Percentiles rank a stretch among this genome's conserved stretches.
phyloP scores from a whole-genome alignment of 2,113 vertebrate species.

The Deroptyus accipitrinus region DNA sequence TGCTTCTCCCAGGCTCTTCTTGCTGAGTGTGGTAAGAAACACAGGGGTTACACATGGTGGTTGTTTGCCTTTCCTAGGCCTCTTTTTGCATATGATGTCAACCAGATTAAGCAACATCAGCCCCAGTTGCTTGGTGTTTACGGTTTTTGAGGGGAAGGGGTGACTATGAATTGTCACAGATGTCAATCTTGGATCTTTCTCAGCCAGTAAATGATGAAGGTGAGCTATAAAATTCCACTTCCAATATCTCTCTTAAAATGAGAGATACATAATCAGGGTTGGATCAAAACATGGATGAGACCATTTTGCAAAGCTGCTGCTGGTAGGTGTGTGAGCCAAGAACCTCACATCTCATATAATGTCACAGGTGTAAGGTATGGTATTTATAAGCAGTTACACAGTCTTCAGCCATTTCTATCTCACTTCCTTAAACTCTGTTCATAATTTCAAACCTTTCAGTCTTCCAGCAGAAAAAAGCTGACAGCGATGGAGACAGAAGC shows the following conservation, averaged over 20 bases:
- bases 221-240: neutral
- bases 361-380: no score
- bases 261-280: neutral
- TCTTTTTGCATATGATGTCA: neutral
- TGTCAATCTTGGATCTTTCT: neutral
- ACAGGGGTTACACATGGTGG: accelerated
- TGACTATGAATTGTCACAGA: neutral
- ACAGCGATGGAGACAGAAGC: neutral
- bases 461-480: neutral
- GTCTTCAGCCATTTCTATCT: neutral
- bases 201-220: neutral
- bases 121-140: neutral
- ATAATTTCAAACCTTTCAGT: neutral
- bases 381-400: neutral
- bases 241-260: neutral
- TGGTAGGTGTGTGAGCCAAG: neutral
- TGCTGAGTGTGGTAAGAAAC: neutral
- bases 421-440: neutral
- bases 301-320: neutral
- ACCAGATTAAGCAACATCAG: neutral
- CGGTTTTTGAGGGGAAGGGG: neutral
- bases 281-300: neutral
- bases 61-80: neutral
- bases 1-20: neutral
- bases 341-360: neutral